A percentile compares a stretch with the other conserved stretches of the same genome.
Evolutionary conservation across 2,888 invertebrate species (phyloP).

Genomic region (Eilema sororculum): DNA sequence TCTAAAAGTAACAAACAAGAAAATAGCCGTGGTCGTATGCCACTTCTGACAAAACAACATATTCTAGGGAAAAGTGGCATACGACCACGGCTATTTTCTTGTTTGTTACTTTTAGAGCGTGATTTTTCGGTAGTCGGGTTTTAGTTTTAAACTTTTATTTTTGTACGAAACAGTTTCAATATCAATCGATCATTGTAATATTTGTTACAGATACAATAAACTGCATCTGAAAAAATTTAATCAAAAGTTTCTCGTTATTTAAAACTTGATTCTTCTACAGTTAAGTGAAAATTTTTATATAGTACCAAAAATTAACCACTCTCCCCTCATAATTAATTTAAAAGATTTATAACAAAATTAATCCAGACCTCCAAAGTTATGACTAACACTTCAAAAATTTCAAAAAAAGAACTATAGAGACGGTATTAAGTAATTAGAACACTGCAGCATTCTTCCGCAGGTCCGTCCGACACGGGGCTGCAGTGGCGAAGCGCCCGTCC

Average conservation of each 20-base stretch:
- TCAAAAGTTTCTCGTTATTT: neutral
- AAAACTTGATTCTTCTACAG: neutral
- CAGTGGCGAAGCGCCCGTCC: conserved; percentile 61
- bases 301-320: neutral
- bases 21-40: no score
- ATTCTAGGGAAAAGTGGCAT: no score
- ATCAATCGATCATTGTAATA: neutral
- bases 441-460: conserved; percentile 39
- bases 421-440: conserved; percentile 51
- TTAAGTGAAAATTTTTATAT: neutral
- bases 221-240: neutral
- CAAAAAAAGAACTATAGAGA: conserved; percentile 27
- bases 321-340: neutral
- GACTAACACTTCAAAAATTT: conserved; percentile 36
- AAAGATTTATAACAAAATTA: neutral
- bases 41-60: no score
- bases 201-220: neutral
- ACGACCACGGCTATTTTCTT: no score
- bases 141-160: no score
- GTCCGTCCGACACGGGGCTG: conserved; percentile 29
- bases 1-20: no score
- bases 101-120: no score
- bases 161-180: neutral
- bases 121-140: no score
- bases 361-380: conserved; percentile 8